Percentiles rank a stretch among this genome's conserved stretches.
Evolutionary conservation across 2,888 invertebrate species (phyloP).

Genomic region (Phania funesta): DNA sequence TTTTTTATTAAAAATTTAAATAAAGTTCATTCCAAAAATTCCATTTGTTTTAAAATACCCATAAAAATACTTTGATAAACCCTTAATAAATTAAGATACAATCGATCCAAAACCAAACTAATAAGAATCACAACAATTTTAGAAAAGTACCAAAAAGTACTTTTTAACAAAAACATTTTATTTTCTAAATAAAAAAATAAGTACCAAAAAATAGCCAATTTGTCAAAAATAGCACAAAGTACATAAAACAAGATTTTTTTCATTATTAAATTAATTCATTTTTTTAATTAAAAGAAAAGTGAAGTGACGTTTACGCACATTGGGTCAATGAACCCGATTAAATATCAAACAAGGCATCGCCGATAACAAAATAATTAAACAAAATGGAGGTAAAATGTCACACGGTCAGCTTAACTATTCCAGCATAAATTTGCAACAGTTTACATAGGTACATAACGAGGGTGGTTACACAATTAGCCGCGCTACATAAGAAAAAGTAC

Average conservation of each 20-base stretch:
- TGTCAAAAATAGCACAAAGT: too few relatives aligned
- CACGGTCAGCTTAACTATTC: not conserved
- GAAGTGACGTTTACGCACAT: not conserved
- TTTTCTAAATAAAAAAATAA: not conserved
- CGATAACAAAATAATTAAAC: not conserved
- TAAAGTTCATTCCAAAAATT: too few relatives aligned
- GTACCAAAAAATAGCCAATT: too few relatives aligned
- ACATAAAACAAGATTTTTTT: too few relatives aligned
- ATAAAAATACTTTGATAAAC: too few relatives aligned
- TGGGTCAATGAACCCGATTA: conserved; percentile 34
- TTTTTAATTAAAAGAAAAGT: not conserved
- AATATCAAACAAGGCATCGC: not conserved
- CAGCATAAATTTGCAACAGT: conserved; percentile 7
- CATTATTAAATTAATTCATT: not conserved
- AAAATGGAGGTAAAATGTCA: not conserved
- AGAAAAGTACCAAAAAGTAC: too few relatives aligned
- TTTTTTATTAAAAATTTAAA: too few relatives aligned
- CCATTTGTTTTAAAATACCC: too few relatives aligned
- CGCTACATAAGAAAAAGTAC: not conserved
- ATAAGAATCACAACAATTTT: too few relatives aligned
- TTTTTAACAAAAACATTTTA: not conserved
- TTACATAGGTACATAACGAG: not conserved
- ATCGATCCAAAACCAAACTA: too few relatives aligned
- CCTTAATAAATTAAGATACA: too few relatives aligned
- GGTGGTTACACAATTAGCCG: not conserved